A percentile compares a stretch with the other conserved stretches of the same genome.
Conservation (phyloP, 2,113 vertebrate species). For the Actenoides lindsayi region DNA sequence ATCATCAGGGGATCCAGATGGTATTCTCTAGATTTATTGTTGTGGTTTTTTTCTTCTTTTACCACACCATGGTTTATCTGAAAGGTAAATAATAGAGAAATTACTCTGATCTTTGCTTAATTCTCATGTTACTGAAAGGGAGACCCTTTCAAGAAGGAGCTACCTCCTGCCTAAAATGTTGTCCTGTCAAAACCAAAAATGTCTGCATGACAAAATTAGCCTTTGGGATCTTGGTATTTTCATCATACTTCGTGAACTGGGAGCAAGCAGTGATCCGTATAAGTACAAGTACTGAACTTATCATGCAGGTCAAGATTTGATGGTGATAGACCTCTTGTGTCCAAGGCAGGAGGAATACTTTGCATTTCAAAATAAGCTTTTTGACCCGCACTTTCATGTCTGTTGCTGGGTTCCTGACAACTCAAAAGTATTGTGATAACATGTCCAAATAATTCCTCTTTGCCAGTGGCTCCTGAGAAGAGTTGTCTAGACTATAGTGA, state of each 20-base stretch:
- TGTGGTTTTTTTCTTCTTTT: not conserved
- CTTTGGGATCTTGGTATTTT: not conserved
- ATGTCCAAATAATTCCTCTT: not conserved
- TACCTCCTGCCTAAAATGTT: not conserved
- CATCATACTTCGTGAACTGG: not conserved
- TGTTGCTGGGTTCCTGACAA: too few relatives aligned
- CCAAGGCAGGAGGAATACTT: not conserved
- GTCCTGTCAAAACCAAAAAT: not conserved
- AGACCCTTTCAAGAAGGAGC: not conserved
- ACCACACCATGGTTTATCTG: not conserved
- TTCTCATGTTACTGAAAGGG: not conserved
- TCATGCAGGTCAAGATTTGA: not conserved
- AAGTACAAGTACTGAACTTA: not conserved
- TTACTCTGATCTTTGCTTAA: not conserved
- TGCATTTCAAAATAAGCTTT: not conserved
- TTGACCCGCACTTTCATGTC: not conserved
- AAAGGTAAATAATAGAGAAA: not conserved
- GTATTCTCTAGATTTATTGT: not conserved
- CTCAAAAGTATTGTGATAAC: too few relatives aligned
- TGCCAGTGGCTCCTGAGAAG: not conserved
- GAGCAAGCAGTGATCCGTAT: not conserved
- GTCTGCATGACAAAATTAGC: not conserved
- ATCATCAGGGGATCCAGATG: too few relatives aligned
- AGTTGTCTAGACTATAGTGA: not conserved
- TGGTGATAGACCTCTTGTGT: not conserved